Conservation (phyloP, 1,140 invertebrate genomes). For the Goniozus legneri region DNA sequence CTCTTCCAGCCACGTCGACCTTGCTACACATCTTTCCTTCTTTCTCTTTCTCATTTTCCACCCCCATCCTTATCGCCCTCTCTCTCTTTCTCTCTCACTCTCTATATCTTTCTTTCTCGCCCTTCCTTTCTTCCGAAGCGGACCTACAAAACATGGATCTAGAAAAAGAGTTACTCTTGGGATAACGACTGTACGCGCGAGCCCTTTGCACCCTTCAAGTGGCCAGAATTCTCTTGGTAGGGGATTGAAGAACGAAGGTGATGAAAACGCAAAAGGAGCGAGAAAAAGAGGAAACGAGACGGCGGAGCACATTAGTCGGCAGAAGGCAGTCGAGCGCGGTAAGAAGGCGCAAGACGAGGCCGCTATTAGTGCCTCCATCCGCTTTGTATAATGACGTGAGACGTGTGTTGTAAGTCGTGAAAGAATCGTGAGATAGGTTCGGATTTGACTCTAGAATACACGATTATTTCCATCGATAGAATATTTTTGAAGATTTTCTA, state of each 20-base stretch:
- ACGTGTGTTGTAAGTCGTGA: slow-evolving; percentile 11
- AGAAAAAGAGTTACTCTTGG: slow-evolving; percentile 27
- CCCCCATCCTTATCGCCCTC: neutral
- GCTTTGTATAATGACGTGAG: slow-evolving; percentile 33
- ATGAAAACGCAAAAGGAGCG: slow-evolving; percentile 14
- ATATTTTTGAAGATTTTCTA: too few species aligned
- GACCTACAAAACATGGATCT: slow-evolving; percentile 11
- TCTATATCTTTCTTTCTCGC: neutral
- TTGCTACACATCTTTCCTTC: slow-evolving; percentile 17
- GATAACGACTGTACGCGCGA: too few species aligned
- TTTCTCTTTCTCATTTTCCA: slow-evolving; percentile 1
- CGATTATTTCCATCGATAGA: too few species aligned
- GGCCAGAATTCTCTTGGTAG: neutral
- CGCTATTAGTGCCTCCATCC: too few species aligned
- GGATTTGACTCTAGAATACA: too few species aligned
- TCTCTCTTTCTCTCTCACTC: slow-evolving; percentile 2
- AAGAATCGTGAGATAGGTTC: too few species aligned
- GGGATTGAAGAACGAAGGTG: neutral
- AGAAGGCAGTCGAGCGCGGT: neutral
- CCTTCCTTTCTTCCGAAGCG: slow-evolving; percentile 9
- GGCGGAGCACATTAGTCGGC: slow-evolving; percentile 13
- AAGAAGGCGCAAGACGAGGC: slow-evolving; percentile 21
- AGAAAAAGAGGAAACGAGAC: slow-evolving; percentile 23
- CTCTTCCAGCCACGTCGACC: slow-evolving; percentile 39
- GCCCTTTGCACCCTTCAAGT: too few species aligned